These are phyloP conservation scores for Habroteleia sp. DNA, from an alignment of 2,888 invertebrate species.

Conservation along the genomic window DNA sequence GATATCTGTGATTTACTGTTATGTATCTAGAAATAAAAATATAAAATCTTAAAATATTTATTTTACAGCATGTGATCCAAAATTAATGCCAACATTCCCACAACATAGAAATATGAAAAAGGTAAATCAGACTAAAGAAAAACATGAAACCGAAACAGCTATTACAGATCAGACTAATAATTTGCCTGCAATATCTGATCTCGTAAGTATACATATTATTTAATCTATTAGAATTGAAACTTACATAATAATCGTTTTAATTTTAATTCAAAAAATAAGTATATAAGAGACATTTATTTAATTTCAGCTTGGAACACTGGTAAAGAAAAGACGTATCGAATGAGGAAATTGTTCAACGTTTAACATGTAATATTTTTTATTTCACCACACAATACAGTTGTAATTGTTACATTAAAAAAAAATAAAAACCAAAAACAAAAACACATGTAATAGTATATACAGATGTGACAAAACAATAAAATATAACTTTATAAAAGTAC, in stretches of 20 bases:
- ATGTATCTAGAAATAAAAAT: too few relatives aligned
- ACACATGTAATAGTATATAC: conserved; percentile 26
- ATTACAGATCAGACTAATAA: conserved; percentile 87
- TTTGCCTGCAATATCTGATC: conserved; percentile 90
- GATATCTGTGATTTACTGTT: too few relatives aligned
- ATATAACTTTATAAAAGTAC: conserved; percentile 4
- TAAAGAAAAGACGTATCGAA: conserved; percentile 90
- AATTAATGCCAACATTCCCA: conserved; percentile 98
- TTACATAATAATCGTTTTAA: not conserved
- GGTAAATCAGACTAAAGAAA: conserved; percentile 72
- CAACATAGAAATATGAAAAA: conserved; percentile 93
- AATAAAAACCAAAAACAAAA: conserved; percentile 14
- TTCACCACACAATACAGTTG: conserved; percentile 20
- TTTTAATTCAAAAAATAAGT: too few relatives aligned
- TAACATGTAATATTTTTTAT: conserved; percentile 21
- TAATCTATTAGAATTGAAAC: too few relatives aligned
- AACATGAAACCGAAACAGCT: conserved; percentile 73
- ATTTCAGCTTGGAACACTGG: conserved; percentile 88
- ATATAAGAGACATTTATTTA: too few relatives aligned
- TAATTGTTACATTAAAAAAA: conserved; percentile 28
- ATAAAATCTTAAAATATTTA: too few relatives aligned
- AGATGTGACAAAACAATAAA: conserved; percentile 29
- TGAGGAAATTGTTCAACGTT: conserved; percentile 26
- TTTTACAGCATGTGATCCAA: conserved; percentile 96
- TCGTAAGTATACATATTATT: conserved; percentile 81